A percentile compares a stretch with the other conserved stretches of the same genome.
These are phyloP conservation scores for Pogonomyrmex californicus DNA, from an alignment of 1,140 invertebrate species.

Conservation along the genomic window DNA sequence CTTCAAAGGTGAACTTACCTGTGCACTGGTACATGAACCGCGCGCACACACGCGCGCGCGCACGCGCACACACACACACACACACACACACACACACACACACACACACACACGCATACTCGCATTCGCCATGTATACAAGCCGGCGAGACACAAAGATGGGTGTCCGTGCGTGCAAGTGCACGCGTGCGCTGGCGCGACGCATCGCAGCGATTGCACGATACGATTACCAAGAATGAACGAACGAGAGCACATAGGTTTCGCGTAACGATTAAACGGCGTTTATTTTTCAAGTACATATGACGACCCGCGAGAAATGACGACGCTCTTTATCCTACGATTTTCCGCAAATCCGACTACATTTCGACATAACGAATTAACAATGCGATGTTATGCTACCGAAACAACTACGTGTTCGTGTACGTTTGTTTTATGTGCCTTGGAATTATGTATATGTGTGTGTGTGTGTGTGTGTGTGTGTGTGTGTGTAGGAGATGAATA, in stretches of 20 bases:
- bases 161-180: neutral
- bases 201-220: conserved; percentile 15
- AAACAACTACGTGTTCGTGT: neutral
- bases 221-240: conserved; percentile 1
- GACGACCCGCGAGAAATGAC: conserved; percentile 23
- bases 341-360: conserved; percentile 5
- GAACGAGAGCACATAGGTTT: conserved; percentile 18
- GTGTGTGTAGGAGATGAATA: neutral
- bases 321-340: neutral
- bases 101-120: too few relatives aligned
- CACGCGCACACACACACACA: too few relatives aligned
- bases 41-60: too few relatives aligned
- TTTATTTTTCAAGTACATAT: conserved; percentile 37
- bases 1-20: conserved; percentile 62
- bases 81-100: too few relatives aligned
- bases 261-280: conserved; percentile 42
- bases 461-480: too few relatives aligned
- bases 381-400: neutral
- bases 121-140: neutral
- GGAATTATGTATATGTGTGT: neutral
- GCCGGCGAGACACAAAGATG: too few relatives aligned
- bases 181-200: neutral
- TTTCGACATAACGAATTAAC: conserved; percentile 37
- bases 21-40: conserved; percentile 46
- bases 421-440: neutral